A percentile compares a stretch with the other conserved stretches of the same genome.
These are phyloP conservation scores for Phenacoccus solenopsis DNA, from an alignment of 1,140 invertebrate species.

Conservation along the genomic window DNA sequence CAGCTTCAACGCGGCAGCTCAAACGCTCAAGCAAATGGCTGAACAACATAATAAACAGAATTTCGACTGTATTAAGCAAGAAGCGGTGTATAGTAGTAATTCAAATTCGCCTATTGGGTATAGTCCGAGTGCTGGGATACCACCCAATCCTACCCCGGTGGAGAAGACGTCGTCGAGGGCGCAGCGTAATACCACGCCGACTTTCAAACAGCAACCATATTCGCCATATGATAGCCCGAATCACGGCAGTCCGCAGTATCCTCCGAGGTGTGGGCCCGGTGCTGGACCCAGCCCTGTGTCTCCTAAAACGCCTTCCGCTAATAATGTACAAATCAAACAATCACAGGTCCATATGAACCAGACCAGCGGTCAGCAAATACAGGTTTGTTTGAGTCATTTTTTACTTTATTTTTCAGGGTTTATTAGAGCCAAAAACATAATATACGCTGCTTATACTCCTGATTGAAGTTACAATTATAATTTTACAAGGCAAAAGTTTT, in stretches of 20 bases:
- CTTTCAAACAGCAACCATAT: neutral
- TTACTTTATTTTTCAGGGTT: neutral
- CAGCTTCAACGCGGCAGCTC: neutral
- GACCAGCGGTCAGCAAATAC: neutral
- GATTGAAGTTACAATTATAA: too few relatives aligned
- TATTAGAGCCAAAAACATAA: too few relatives aligned
- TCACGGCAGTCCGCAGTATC: neutral
- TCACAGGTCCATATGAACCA: neutral
- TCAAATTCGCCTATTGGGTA: neutral
- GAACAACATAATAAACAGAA: conserved; percentile 2
- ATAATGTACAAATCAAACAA: neutral
- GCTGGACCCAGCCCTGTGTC: neutral
- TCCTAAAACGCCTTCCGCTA: neutral
- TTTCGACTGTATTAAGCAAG: neutral
- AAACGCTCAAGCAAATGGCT: neutral
- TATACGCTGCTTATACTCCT: too few relatives aligned
- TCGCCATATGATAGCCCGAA: neutral
- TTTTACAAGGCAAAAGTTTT: too few relatives aligned
- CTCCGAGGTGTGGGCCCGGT: neutral
- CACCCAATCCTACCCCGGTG: too few relatives aligned
- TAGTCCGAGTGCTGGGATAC: neutral
- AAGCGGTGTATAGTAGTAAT: neutral
- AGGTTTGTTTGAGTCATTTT: neutral
- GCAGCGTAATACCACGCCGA: neutral
- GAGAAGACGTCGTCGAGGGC: neutral